These are phyloP conservation scores for Brachionus rotundiformis DNA, from an alignment of 1,140 invertebrate genomes.

Conservation along the genomic window DNA sequence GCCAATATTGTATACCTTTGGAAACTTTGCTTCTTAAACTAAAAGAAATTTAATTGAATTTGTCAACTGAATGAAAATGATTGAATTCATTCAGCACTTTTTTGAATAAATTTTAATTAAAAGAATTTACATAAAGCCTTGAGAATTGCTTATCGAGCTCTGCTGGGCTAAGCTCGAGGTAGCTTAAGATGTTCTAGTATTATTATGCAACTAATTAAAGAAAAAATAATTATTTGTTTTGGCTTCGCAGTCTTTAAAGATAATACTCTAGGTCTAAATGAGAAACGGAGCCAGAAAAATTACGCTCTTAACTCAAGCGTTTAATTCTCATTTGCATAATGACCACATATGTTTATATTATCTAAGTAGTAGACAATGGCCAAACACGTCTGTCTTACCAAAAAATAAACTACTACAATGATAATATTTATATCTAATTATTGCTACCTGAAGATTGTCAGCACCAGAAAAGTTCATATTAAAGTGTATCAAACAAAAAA, in stretches of 20 bases:
- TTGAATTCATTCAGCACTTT: neutral
- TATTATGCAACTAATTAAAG: neutral
- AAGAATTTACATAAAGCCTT: neutral
- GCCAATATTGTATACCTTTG: neutral
- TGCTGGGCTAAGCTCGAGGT: neutral
- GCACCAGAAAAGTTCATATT: neutral
- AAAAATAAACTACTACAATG: too few species aligned
- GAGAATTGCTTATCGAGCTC: neutral
- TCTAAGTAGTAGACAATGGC: neutral
- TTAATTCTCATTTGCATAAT: neutral
- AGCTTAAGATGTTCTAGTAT: neutral
- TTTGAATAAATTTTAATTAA: neutral
- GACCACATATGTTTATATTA: neutral
- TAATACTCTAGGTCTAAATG: neutral
- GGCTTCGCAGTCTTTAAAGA: too few species aligned
- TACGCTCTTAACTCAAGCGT: neutral
- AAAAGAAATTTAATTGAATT: neutral
- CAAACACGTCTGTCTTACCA: neutral
- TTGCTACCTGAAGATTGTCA: too few species aligned
- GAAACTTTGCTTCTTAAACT: neutral
- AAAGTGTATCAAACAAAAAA: neutral
- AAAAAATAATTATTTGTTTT: too few species aligned
- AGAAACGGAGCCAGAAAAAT: neutral
- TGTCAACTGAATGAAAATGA: neutral
- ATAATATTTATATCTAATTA: too few species aligned